These are phyloP conservation scores for Drosophila tristis DNA, from an alignment of 1,140 invertebrate genomes.

Conservation along the genomic window DNA sequence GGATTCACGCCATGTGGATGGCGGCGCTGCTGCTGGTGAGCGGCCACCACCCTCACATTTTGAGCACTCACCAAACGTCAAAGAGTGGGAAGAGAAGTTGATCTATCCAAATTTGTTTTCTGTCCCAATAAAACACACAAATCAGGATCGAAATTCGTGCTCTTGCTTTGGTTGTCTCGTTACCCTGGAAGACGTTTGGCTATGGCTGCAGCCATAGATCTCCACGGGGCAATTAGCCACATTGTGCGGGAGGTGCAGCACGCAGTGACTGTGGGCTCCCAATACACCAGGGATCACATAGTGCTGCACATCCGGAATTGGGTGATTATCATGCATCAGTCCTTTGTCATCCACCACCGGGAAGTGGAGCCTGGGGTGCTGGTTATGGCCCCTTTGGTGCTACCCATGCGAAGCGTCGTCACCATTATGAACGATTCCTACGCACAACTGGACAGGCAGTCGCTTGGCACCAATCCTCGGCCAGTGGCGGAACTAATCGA, in stretches of 20 bases:
- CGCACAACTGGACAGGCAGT: background rate
- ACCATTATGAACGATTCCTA: conserved; percentile 5
- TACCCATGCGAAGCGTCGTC: background rate
- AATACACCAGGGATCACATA: conserved; percentile 8
- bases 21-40: conserved; percentile 11
- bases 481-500: conserved; percentile 10
- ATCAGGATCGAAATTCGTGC: no score
- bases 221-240: no score
- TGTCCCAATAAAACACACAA: no score
- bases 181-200: background rate
- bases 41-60: background rate
- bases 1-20: conserved; percentile 44
- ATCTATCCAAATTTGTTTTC: no score
- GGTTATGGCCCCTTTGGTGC: background rate
- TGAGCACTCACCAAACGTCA: conserved; percentile 8
- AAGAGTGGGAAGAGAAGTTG: no score
- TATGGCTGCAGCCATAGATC: no score
- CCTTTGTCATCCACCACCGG: conserved; percentile 2
- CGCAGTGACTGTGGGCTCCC: no score
- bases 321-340: conserved; percentile 26
- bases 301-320: conserved; percentile 4
- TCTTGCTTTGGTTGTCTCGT: no score
- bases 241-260: no score
- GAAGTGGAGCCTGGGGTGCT: background rate
- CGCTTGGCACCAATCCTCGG: background rate